These are phyloP conservation scores for Xiphias gladius DNA, from an alignment of 2,113 vertebrate genomes.

Conservation along the genomic window DNA sequence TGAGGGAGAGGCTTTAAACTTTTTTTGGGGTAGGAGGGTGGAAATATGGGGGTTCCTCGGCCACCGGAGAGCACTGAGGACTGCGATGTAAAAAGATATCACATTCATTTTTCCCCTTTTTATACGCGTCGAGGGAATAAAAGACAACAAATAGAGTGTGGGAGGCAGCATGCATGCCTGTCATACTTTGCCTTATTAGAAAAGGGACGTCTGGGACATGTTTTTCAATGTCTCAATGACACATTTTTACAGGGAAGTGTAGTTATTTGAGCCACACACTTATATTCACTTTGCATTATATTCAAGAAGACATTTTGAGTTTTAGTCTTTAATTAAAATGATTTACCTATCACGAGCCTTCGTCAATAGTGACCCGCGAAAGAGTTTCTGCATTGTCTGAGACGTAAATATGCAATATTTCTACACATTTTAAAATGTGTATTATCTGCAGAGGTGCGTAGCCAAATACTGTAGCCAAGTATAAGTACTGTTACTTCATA, in stretches of 20 bases:
- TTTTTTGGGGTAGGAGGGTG: constrained; percentile 55
- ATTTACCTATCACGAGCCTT: background rate
- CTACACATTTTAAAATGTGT: background rate
- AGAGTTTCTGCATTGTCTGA: too few relatives aligned
- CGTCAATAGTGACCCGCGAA: too few relatives aligned
- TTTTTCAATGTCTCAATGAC: constrained; percentile 68
- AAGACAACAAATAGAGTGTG: constrained; percentile 86
- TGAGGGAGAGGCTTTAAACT: constrained; percentile 85
- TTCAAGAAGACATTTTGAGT: constrained; percentile 4
- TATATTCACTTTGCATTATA: background rate
- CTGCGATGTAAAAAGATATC: constrained; percentile 86
- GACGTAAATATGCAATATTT: too few relatives aligned
- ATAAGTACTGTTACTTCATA: too few relatives aligned
- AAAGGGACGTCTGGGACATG: constrained; percentile 66
- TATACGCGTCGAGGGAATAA: constrained; percentile 84
- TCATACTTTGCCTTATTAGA: constrained; percentile 80
- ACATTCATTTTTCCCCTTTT: constrained; percentile 81
- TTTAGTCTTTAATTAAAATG: background rate
- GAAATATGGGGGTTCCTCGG: constrained; percentile 72
- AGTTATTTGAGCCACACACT: constrained; percentile 16
- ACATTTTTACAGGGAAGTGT: constrained; percentile 53
- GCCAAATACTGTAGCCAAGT: too few relatives aligned
- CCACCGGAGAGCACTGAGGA: constrained; percentile 84
- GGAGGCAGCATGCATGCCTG: constrained; percentile 78
- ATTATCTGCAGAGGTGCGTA: background rate